Evolutionary conservation across 2,888 invertebrate genomes (phyloP).

Genomic region (Subacronicta megacephala): DNA sequence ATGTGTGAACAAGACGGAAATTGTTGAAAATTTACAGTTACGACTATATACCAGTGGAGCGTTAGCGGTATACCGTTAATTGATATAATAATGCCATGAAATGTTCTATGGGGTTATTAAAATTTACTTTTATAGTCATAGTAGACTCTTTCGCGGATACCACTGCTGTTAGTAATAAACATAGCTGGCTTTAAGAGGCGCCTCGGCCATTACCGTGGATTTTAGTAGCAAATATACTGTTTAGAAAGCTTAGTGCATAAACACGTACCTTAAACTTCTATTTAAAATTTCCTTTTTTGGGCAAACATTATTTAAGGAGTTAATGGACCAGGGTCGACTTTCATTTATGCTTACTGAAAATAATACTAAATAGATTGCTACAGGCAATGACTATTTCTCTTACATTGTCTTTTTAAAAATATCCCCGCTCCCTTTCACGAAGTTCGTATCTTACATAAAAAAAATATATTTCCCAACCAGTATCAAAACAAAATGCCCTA

Average conservation of each 20-base stretch:
- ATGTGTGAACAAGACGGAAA: constrained; percentile 48
- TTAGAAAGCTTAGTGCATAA: neutral
- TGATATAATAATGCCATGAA: constrained; percentile 58
- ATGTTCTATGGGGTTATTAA: constrained; percentile 41
- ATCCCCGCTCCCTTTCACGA: neutral
- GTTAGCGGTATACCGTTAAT: constrained; percentile 58
- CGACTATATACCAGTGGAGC: constrained; percentile 34
- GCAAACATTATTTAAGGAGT: too few species aligned
- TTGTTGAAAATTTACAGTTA: constrained; percentile 52
- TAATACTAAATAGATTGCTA: too few species aligned
- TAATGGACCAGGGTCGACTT: too few species aligned
- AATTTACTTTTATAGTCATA: constrained; percentile 46
- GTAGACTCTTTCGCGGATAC: constrained; percentile 16
- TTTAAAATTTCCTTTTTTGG: too few species aligned
- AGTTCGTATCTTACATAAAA: neutral
- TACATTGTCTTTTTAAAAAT: neutral
- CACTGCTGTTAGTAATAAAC: constrained; percentile 17
- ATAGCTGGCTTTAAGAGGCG: constrained; percentile 19
- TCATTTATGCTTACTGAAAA: too few species aligned
- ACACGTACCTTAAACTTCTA: too few species aligned
- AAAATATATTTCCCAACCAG: constrained; percentile 15
- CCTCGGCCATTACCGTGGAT: constrained; percentile 10
- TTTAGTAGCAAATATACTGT: constrained; percentile 4
- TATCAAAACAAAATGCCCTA: constrained; percentile 37
- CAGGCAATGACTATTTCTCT: too few species aligned